These are phyloP conservation scores for Crypturellus undulatus DNA, from an alignment of 2,113 vertebrate genomes.

Conservation along the genomic window DNA sequence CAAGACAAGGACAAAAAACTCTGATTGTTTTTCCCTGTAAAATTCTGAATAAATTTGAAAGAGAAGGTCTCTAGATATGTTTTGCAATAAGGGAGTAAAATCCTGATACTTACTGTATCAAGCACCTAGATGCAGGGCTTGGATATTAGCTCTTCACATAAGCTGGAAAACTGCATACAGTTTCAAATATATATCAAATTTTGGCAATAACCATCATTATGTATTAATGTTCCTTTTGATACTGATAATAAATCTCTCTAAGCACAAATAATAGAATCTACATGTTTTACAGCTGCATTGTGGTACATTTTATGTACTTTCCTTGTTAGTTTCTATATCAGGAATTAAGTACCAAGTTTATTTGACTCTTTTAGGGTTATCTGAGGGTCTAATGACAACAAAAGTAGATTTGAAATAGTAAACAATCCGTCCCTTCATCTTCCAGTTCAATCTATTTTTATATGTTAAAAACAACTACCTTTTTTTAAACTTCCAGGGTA, in stretches of 20 bases:
- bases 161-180: not conserved
- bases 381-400: not conserved
- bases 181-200: not conserved
- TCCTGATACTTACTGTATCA: not conserved
- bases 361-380: not conserved
- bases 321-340: not conserved
- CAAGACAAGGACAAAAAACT: not conserved
- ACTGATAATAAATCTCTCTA: not conserved
- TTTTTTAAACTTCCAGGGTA: not conserved
- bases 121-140: not conserved
- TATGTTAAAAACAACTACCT: not conserved
- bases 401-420: not conserved
- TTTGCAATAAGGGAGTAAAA: not conserved
- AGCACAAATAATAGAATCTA: not conserved
- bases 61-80: not conserved
- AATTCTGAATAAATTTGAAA: not conserved
- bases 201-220: not conserved
- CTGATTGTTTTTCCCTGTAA: not conserved
- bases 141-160: not conserved
- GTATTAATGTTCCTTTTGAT: not conserved
- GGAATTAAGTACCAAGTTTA: not conserved
- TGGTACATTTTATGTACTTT: not conserved
- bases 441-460: not conserved
- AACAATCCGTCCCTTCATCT: not conserved
- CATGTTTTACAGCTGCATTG: not conserved